Evolutionary conservation across 2,113 vertebrate genomes (phyloP).

Genomic region (Coturnix japonica): DNA sequence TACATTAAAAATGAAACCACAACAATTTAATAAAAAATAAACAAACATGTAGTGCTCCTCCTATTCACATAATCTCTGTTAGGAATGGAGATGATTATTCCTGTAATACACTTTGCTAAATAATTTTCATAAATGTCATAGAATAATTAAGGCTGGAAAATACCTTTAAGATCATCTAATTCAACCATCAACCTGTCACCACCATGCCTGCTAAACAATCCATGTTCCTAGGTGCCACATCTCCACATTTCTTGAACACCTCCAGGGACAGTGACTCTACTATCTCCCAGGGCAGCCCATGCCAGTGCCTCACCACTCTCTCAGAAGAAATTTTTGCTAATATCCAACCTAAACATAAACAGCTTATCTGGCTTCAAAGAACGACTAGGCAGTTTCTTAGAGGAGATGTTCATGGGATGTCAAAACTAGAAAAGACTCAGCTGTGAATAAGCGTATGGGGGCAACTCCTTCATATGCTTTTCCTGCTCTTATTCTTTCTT

Average conservation of each 20-base stretch:
- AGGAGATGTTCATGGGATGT: not conserved
- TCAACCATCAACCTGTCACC: no score
- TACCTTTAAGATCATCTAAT: no score
- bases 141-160: no score
- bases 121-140: not conserved
- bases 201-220: no score
- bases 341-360: not conserved
- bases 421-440: not conserved
- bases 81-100: not conserved
- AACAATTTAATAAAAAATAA: not conserved
- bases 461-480: rapidly evolving
- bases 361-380: not conserved
- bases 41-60: not conserved
- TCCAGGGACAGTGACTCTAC: no score
- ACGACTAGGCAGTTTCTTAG: not conserved
- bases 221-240: no score
- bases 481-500: not conserved
- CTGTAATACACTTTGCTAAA: not conserved
- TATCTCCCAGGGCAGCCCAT: no score
- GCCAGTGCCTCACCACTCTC: no score
- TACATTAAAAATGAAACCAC: not conserved
- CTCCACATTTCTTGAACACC: no score
- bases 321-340: no score
- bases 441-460: not conserved
- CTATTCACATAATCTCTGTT: not conserved